Evolutionary conservation across 2,797 vertebrate genomes (phyloP), one percentile per base, ranked within the genome.

Genomic region (Pangasius sanitwongsei): DNA sequence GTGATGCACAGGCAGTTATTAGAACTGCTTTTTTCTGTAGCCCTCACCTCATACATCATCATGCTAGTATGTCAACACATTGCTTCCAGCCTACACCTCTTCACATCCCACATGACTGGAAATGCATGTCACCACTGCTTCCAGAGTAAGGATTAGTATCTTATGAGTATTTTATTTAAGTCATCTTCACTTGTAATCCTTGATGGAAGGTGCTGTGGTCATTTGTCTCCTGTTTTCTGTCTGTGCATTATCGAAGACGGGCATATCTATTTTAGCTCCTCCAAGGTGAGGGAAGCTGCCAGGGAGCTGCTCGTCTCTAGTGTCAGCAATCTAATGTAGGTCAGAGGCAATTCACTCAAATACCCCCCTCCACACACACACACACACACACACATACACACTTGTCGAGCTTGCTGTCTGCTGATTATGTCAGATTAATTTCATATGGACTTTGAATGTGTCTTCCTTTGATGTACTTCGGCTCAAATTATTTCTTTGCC

Each of bases 361-460:
- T 61, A 65, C 77, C 23, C 18, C 75, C 87, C 50, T 25, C 67
- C 37, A 41, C 57, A 15, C 5, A 82, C 34, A 25, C 55, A 61
- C 34, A 15, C 11, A 61, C 34, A 61, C 80, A 61, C 57, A 61
- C 57, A 63, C 59, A 44, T 6, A 83, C 13, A 44, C 57, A 81
- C 87, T 78, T 74, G 83, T 89, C 31, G 18, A 89, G 89, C 92
- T 89, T 91, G 92, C 83, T 87, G 91, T 95, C 93, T 91, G 90
- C 91, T 94, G 92, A 95, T 95, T 93, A 94, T 95, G 95, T 95
- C 96, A 94, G 91, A 94, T 94, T 94, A 91, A 95, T 94, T 95
- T 95, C 90, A 92, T 91, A 92, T 90, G 91, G 92, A 92, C 90
- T 83, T 89, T 90, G 91, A 95, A 91, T 91, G 78, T 88, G 90